These are phyloP conservation scores for Synanthedon formicaeformis DNA, from an alignment of 2,888 invertebrate species.

Conservation along the genomic window DNA sequence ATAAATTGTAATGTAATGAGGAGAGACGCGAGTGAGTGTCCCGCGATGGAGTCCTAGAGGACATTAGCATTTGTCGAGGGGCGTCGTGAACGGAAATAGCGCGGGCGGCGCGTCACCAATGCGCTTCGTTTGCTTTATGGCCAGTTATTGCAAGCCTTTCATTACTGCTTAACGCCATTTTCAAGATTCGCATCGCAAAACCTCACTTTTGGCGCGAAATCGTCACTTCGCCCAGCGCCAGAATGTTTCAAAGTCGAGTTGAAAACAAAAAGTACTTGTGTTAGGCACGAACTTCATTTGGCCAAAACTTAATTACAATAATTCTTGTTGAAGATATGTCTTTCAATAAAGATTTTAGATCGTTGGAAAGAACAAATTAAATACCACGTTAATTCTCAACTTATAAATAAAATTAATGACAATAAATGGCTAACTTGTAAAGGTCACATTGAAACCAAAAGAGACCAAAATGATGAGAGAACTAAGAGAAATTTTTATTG, in stretches of 20 bases:
- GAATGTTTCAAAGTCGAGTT: background rate
- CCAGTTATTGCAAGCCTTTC: conserved; percentile 62
- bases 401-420: too few species aligned
- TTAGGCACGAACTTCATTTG: too few species aligned
- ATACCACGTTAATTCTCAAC: too few species aligned
- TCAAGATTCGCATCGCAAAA: conserved; percentile 60
- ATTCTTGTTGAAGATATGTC: too few species aligned
- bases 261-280: background rate
- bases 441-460: too few species aligned
- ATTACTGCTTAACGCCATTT: conserved; percentile 53
- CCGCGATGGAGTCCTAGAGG: conserved; percentile 62
- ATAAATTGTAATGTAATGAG: conserved; percentile 8
- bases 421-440: too few species aligned
- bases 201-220: conserved; percentile 53
- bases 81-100: conserved; percentile 60
- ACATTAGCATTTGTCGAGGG: conserved; percentile 68
- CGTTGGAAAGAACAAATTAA: too few species aligned
- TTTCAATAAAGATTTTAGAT: too few species aligned
- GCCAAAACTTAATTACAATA: too few species aligned
- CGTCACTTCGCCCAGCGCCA: background rate
- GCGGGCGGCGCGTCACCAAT: conserved; percentile 53
- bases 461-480: too few species aligned
- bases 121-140: conserved; percentile 58
- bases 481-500: too few species aligned
- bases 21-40: conserved; percentile 17